Base-by-base conservation (phyloP, 2,888 invertebrate genomes). In the Volucella bombylans region DNA sequence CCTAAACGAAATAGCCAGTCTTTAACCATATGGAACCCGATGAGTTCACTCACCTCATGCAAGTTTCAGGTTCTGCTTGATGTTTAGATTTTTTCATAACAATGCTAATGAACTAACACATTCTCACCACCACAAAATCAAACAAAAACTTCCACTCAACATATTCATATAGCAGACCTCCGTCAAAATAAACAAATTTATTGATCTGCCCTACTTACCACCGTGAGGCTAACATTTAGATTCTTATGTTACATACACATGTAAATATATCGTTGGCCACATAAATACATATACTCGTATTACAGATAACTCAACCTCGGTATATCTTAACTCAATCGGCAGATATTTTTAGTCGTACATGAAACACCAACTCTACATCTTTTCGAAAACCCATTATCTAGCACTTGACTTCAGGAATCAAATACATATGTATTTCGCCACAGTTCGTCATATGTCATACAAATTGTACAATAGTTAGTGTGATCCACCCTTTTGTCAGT, bases 191-290 rank as follows among this genome's bases (percentile, higher is more conserved):
- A 69, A 57, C n/a, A 69, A 47, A 31, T 59, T 69, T 69, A 69
- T 59, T 69, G 57, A 59, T 59, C 45, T 49, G 57, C 57, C 69
- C 69, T 69, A 69, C 59, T 59, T 67, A 67, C 52, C 43, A 6
- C 6, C n/a, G n/a, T 50, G 31, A 6, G 31, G 31, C 31, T 31
- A 31, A 6, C 6, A 31, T 31, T 6, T 31, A 31, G 6, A 31
- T 31, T 6, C 31, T 6, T 31, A 31, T 6, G 31, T 31, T 23
- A 23, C 18, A 23, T 23, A 23, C 18, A 23, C 2, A 31, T 31
- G 6, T 31, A 31, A 6, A 31, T 31, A 23, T 23, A 23, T 23
- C 18, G 18, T 23, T 23, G 18, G 2, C 31, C 6, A 1, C 31
- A 31, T 31, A 31, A 31, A 31, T 31, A 31, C 31, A 31, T 31